Evolutionary conservation across 2,113 vertebrate genomes (phyloP).

Genomic region (Xenopus tropicalis): DNA sequence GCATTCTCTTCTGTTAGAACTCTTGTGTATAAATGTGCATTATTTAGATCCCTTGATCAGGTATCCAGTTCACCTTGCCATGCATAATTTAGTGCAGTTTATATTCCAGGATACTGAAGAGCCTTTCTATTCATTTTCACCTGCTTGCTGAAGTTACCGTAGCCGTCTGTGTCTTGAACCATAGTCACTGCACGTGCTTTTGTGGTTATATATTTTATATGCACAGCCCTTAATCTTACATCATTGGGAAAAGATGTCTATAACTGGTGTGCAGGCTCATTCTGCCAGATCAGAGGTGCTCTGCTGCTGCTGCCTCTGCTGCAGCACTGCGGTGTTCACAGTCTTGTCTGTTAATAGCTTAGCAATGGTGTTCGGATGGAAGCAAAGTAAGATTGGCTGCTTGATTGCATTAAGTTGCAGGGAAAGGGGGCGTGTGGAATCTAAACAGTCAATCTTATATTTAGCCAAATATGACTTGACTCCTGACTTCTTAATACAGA

Average conservation of each 20-base stretch:
- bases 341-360: constrained; percentile 68
- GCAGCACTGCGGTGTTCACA: constrained; percentile 70
- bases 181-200: constrained; percentile 70
- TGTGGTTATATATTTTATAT: constrained; percentile 72
- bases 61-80: constrained; percentile 66
- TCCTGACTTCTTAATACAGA: constrained; percentile 50
- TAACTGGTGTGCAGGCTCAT: constrained; percentile 63
- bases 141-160: constrained; percentile 56
- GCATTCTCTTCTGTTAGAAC: constrained; percentile 66
- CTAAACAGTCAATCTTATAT: constrained; percentile 21
- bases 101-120: constrained; percentile 53
- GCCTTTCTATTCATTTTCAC: constrained; percentile 55
- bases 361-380: constrained; percentile 64
- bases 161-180: constrained; percentile 58
- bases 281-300: constrained; percentile 55
- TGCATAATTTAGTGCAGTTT: constrained; percentile 68
- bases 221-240: constrained; percentile 65
- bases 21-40: constrained; percentile 69
- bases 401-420: constrained; percentile 55
- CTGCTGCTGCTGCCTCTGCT: constrained; percentile 50
- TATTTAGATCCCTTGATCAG: constrained; percentile 72
- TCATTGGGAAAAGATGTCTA: constrained; percentile 55
- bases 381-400: constrained; percentile 65
- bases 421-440: constrained; percentile 48
- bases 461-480: constrained; percentile 53